Evolutionary conservation across 2,113 vertebrate genomes (phyloP).

Genomic region (Carassius gibelio): DNA sequence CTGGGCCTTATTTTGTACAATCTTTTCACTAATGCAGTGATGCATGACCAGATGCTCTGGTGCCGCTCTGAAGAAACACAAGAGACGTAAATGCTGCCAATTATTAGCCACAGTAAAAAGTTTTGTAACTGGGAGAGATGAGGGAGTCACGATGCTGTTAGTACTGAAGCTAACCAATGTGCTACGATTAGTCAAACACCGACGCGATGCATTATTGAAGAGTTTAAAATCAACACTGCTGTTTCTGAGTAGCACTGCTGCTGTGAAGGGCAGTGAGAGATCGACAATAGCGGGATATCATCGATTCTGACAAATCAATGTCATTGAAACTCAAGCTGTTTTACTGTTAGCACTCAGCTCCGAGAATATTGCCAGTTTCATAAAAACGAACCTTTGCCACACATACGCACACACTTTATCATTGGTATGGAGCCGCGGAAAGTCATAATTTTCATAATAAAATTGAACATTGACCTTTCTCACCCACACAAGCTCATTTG

Average conservation of each 20-base stretch:
- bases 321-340: background rate
- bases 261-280: slow-evolving; percentile 6
- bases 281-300: slow-evolving; percentile 11
- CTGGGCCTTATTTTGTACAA: background rate
- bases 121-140: background rate
- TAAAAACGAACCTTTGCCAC: background rate
- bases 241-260: background rate
- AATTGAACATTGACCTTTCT: background rate
- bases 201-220: background rate
- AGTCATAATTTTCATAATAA: slow-evolving; percentile 29
- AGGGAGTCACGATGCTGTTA: background rate
- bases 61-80: background rate
- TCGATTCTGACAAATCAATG: slow-evolving; percentile 23
- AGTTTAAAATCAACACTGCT: slow-evolving; percentile 13
- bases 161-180: background rate
- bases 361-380: slow-evolving; percentile 18
- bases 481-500: background rate
- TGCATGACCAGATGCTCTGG: background rate
- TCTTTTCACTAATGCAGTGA: background rate
- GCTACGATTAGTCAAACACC: background rate
- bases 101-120: background rate
- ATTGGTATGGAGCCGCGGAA: background rate
- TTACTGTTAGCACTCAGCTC: slow-evolving; percentile 16
- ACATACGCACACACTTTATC: background rate
- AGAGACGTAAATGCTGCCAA: background rate